Evolutionary conservation across 2,888 invertebrate genomes (phyloP).

Genomic region (Leptura quadrifasciata): DNA sequence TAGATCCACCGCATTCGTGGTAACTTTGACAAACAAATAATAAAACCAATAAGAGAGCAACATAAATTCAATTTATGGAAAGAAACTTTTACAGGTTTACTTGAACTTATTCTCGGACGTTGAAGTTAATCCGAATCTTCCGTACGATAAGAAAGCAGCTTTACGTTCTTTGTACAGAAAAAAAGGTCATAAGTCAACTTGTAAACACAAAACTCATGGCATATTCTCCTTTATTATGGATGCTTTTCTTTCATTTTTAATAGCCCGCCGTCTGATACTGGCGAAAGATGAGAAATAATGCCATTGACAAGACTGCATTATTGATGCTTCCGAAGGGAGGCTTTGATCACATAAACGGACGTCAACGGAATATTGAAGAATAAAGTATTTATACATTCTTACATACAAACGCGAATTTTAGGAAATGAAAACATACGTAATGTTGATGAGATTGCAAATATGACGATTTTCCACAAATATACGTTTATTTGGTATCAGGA

Average conservation of each 20-base stretch:
- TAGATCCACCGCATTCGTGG: background rate
- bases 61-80: conserved; percentile 20
- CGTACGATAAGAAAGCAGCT: conserved; percentile 2
- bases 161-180: background rate
- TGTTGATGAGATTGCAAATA: too few species aligned
- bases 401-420: background rate
- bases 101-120: conserved; percentile 22
- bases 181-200: conserved; percentile 32
- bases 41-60: conserved; percentile 18
- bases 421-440: too few species aligned
- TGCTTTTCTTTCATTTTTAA: conserved; percentile 41
- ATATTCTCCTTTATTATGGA: conserved; percentile 38
- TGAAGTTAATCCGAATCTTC: conserved; percentile 29
- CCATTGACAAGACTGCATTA: conserved; percentile 39
- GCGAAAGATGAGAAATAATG: conserved; percentile 37
- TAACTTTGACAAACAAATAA: conserved; percentile 7
- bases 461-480: too few species aligned
- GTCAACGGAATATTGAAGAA: conserved; percentile 43
- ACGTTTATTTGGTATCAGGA: too few species aligned
- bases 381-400: conserved; percentile 24
- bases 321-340: conserved; percentile 40
- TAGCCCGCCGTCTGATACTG: conserved; percentile 25
- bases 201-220: conserved; percentile 32
- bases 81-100: conserved; percentile 6
- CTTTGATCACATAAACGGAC: conserved; percentile 37